Evolutionary conservation across 2,888 invertebrate species (phyloP).

Genomic region (Fragum fragum): DNA sequence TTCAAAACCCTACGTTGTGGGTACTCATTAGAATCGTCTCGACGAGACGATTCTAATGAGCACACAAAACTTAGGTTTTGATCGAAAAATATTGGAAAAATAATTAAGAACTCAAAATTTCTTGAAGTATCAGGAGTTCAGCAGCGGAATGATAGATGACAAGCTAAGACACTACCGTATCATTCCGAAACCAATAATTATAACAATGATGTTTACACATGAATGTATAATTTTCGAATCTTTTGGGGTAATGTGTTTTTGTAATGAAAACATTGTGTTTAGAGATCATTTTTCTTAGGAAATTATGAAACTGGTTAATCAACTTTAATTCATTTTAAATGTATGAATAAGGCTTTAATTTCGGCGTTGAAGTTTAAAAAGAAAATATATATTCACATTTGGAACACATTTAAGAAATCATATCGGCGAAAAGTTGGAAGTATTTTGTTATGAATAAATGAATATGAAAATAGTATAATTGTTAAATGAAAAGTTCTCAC

Average conservation of each 20-base stretch:
- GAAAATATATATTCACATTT: too few relatives aligned
- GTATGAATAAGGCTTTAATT: too few relatives aligned
- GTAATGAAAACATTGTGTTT: slow-evolving; percentile 9
- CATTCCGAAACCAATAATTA: slow-evolving; percentile 49
- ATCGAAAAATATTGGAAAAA: background rate
- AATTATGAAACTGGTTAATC: too few relatives aligned
- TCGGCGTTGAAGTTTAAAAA: too few relatives aligned
- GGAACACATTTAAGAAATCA: too few relatives aligned
- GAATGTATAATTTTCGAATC: slow-evolving; percentile 45
- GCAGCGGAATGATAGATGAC: slow-evolving; percentile 21
- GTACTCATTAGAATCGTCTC: slow-evolving; percentile 17
- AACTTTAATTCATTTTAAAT: too few relatives aligned
- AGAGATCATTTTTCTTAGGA: background rate
- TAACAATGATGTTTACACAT: slow-evolving; percentile 41
- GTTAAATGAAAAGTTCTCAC: too few relatives aligned
- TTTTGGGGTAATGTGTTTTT: slow-evolving; percentile 18
- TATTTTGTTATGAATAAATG: too few relatives aligned
- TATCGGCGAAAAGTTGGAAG: too few relatives aligned
- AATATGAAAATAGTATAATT: too few relatives aligned
- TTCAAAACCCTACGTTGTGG: background rate
- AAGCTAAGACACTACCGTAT: slow-evolving; percentile 39
- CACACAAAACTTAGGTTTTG: background rate
- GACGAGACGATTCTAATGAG: slow-evolving; percentile 5
- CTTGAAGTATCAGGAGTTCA: background rate
- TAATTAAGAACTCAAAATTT: background rate